Percentiles rank a stretch among this genome's conserved stretches.
Conservation (phyloP, 2,888 invertebrate genomes). For the Cataglyphis livida region DNA sequence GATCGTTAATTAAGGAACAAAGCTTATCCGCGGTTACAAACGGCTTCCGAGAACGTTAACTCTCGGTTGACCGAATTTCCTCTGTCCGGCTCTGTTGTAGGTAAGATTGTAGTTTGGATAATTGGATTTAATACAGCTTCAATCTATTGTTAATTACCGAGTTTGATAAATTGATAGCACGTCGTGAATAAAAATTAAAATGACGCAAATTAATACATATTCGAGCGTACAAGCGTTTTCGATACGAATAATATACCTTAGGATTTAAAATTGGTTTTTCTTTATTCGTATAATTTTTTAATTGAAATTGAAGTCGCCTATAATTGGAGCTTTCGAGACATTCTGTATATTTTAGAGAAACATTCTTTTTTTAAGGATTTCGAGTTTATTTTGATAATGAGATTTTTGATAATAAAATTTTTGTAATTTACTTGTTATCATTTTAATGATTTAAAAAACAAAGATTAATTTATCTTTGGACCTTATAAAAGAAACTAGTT, state of each 20-base stretch:
- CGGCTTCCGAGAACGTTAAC: background rate
- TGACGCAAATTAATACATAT: background rate
- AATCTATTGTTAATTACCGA: background rate
- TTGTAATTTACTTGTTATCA: conserved; percentile 17
- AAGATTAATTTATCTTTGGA: background rate
- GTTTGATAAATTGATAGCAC: background rate
- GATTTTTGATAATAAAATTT: background rate
- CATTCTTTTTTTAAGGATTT: background rate
- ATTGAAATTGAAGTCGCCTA: background rate
- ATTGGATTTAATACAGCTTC: background rate
- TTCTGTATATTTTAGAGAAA: background rate
- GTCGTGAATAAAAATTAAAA: background rate
- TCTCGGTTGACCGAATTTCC: conserved; percentile 32
- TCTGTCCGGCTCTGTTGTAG: background rate
- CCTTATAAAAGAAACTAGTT: background rate
- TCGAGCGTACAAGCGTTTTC: background rate
- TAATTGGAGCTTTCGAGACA: background rate
- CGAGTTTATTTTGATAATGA: background rate
- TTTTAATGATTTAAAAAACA: background rate
- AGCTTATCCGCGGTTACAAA: conserved; percentile 3
- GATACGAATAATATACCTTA: background rate
- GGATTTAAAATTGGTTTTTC: background rate
- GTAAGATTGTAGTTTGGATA: conserved; percentile 22
- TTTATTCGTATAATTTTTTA: background rate
- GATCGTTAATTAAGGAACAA: conserved; percentile 11